Conservation (phyloP, 2,113 vertebrate species). For the Cettia cetti region DNA sequence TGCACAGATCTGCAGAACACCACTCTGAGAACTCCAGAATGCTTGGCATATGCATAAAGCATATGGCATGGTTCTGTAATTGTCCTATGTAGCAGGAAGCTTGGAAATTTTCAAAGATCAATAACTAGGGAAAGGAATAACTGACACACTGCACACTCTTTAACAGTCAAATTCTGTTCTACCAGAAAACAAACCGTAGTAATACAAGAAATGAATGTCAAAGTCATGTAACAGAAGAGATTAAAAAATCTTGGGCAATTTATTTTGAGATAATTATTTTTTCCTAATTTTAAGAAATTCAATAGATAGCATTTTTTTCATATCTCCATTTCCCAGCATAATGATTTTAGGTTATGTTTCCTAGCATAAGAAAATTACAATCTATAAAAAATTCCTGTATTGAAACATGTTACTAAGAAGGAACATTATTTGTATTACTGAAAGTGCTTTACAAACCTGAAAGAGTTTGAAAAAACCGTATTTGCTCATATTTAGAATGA, state of each 20-base stretch:
- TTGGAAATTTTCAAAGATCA: conserved; percentile 20
- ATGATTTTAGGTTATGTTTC: not conserved
- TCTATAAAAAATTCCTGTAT: not conserved
- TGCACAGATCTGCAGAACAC: not conserved
- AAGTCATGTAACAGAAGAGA: not conserved
- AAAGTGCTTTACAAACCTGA: not conserved
- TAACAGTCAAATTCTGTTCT: not conserved
- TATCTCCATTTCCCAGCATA: not conserved
- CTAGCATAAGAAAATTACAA: not conserved
- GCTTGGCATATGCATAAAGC: conserved; percentile 21
- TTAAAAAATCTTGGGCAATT: not conserved
- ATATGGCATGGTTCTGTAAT: conserved; percentile 22
- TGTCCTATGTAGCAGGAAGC: not conserved
- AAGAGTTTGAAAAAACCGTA: not conserved
- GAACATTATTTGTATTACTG: not conserved
- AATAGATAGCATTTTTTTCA: not conserved
- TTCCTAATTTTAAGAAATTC: not conserved
- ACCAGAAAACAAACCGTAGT: not conserved
- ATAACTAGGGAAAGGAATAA: not conserved
- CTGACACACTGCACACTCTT: not conserved
- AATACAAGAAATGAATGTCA: not conserved
- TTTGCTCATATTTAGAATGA: not conserved
- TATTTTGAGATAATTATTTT: not conserved
- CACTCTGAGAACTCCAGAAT: not conserved
- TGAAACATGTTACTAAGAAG: not conserved